phyloP scores from a whole-genome alignment of 2,113 vertebrate species.

The Heteronetta atricapilla region DNA sequence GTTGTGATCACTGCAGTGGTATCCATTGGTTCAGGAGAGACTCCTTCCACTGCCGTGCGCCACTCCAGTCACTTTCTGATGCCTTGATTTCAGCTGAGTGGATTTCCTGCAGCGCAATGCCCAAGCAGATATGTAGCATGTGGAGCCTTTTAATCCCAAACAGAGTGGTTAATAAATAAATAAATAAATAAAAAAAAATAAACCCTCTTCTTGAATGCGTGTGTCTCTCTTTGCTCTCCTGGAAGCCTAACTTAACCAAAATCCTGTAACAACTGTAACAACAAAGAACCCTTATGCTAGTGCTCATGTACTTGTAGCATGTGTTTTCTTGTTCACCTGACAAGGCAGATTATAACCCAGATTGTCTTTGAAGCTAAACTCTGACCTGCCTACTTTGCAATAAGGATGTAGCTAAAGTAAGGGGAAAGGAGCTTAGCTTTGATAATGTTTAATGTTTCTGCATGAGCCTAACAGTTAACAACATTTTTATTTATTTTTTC shows the following conservation, averaged over 20 bases:
- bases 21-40: slow-evolving; percentile 2
- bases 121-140: background rate
- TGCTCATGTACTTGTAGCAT: fast-evolving
- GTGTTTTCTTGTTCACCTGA: background rate
- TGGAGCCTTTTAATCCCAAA: background rate
- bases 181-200: background rate
- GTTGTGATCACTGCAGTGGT: background rate
- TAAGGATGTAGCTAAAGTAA: background rate
- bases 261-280: background rate
- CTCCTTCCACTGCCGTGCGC: background rate
- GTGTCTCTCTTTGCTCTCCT: background rate
- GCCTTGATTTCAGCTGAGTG: background rate
- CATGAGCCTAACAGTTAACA: background rate
- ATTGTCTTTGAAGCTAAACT: background rate
- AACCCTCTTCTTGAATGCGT: background rate
- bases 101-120: background rate
- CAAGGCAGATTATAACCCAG: background rate
- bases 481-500: background rate
- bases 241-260: background rate
- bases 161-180: background rate
- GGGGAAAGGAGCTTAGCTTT: background rate
- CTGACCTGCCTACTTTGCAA: background rate
- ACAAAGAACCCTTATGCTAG: background rate
- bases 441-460: background rate
- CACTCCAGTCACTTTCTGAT: background rate